phyloP scores from a whole-genome alignment of 2,113 vertebrate genomes.

The Pelmatolapia mariae region DNA sequence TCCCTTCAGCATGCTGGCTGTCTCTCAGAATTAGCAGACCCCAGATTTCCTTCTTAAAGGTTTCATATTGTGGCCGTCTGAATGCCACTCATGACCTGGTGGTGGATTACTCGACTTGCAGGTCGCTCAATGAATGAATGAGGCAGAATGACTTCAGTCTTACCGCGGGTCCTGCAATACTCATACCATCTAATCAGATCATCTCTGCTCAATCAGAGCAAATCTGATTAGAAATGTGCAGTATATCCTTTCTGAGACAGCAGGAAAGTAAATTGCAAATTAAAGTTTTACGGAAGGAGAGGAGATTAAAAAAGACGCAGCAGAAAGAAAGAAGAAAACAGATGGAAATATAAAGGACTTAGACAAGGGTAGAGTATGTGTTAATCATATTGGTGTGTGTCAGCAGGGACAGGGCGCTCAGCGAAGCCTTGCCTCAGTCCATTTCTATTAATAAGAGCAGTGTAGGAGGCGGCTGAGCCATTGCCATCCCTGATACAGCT shows the following conservation, averaged over 20 bases:
- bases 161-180: neutral
- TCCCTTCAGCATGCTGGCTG: neutral
- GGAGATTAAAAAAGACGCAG: neutral
- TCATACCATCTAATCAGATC: conserved; percentile 21
- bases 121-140: neutral
- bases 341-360: neutral
- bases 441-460: conserved; percentile 65
- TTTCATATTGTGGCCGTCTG: neutral
- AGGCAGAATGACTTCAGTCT: conserved; percentile 3
- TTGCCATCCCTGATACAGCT: conserved; percentile 16
- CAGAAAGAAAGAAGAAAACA: neutral
- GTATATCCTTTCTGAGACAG: neutral
- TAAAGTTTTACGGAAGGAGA: neutral
- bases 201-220: neutral
- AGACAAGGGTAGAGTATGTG: conserved; percentile 15
- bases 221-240: conserved; percentile 20
- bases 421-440: conserved; percentile 44
- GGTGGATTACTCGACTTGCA: neutral
- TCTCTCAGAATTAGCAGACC: conserved; percentile 7
- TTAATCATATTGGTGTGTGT: conserved; percentile 31
- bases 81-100: neutral
- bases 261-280: neutral
- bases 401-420: conserved; percentile 32
- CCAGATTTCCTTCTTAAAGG: neutral
- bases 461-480: conserved; percentile 57